Percentiles rank a stretch among this genome's conserved stretches.
Conservation (phyloP, 2,797 vertebrate genomes). For the Carduelis carduelis region DNA sequence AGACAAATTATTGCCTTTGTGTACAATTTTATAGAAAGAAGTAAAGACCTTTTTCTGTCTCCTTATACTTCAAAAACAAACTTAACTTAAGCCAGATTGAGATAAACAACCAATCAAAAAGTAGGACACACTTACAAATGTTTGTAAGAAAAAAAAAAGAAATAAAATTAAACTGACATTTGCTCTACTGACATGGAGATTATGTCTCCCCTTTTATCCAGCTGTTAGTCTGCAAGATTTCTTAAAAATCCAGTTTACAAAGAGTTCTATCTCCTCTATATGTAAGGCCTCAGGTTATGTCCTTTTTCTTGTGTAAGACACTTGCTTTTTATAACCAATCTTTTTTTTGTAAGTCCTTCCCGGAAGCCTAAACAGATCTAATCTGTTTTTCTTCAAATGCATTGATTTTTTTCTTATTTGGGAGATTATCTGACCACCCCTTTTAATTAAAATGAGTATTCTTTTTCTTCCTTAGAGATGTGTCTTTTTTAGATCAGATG, state of each 20-base stretch:
- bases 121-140: neutral
- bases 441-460: constrained; percentile 40
- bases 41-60: neutral
- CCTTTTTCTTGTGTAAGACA: neutral
- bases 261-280: neutral
- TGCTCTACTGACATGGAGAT: neutral
- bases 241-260: neutral
- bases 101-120: neutral
- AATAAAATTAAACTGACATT: neutral
- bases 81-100: neutral
- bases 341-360: neutral
- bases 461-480: neutral
- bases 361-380: constrained; percentile 17
- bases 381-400: constrained; percentile 17
- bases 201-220: neutral
- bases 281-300: neutral
- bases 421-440: neutral
- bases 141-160: neutral
- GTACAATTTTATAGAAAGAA: neutral
- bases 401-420: constrained; percentile 37
- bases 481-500: constrained; percentile 17
- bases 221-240: neutral
- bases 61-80: neutral
- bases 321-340: neutral
- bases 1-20: neutral